Base-by-base conservation (phyloP, 2,888 invertebrate genomes). In the Trachelus tabidus region DNA sequence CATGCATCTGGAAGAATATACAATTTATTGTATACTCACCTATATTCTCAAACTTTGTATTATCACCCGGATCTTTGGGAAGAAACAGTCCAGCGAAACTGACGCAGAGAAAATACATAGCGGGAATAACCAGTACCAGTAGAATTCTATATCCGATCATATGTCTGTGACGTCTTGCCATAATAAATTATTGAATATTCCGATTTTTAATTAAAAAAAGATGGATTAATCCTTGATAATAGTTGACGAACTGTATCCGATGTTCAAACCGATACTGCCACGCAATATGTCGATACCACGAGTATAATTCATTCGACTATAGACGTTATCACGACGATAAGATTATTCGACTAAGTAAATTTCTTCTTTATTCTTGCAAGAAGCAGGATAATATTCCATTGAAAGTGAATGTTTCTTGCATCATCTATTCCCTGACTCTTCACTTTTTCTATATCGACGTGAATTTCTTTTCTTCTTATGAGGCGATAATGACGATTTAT, bases 101-200 rank as follows among this genome's bases (percentile, higher is more conserved):
- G 34, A 86, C 79, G 81, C 85, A 87, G 73, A 89, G 79, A 77
- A 85, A 86, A 76, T 90, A 91, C 81, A 88, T 83, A 33, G 86
- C 82, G 73, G 90, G 90, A 81, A 91, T 87, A 33, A 84, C 85
- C 75, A 90, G 83, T 33, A 88, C 87, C 40, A 88, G 81, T 69
- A 89, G 78, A 83, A 91, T 87, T 78, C 88, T 86, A 76, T 84
- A 88, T 68, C 88, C 89, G 40, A 88, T 81, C 84, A 86, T 87
- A 79, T 87, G 87, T 68, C 84, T 86, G 77, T 87, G 87, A 80
- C 87, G 85, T 81, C 84, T 87, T 40, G 86, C 86, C 90, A 90
- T 91, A 30, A 34, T 23, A 15, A 30, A 30, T 15, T 33, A 71
- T 15, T 33, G 23, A 31, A 71, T 30, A 71, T 33, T 15, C 9